Conservation (phyloP, 2,797 vertebrate genomes). For the Liasis olivaceus region DNA sequence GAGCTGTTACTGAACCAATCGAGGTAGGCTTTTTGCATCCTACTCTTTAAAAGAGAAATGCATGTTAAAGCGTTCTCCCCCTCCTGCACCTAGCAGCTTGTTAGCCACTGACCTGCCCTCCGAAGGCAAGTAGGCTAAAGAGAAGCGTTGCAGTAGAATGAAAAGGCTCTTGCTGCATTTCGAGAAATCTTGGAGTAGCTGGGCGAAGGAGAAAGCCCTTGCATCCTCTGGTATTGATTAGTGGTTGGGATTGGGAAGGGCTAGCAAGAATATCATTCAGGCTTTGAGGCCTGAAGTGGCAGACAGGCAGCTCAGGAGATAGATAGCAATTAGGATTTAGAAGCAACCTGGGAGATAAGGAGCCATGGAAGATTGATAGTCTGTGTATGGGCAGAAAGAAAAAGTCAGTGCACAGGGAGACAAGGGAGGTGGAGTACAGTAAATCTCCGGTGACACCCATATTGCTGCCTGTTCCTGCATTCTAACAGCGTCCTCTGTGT, state of each 20-base stretch:
- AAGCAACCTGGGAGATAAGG: constrained; percentile 69
- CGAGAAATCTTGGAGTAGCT: background rate
- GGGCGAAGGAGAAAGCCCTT: background rate
- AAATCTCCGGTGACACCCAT: constrained; percentile 60
- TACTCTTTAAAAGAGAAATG: background rate
- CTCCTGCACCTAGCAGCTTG: background rate
- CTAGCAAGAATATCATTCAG: constrained; percentile 35
- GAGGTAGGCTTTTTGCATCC: background rate
- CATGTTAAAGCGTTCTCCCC: background rate
- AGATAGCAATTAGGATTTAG: constrained; percentile 70
- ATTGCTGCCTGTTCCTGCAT: constrained; percentile 63
- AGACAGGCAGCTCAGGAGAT: constrained; percentile 60
- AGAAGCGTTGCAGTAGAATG: background rate
- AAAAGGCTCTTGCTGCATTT: background rate
- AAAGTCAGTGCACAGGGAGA: constrained; percentile 52
- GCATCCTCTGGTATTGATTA: background rate
- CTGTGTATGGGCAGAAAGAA: constrained; percentile 66
- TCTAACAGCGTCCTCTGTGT: constrained; percentile 59
- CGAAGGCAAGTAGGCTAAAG: background rate
- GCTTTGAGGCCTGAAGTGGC: constrained; percentile 64
- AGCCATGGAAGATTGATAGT: constrained; percentile 70
- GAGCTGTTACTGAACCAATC: background rate
- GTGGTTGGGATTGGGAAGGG: background rate
- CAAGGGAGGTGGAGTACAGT: constrained; percentile 66
- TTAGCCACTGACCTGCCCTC: background rate